phyloP scores from a whole-genome alignment of 2,113 vertebrate species.

The Neodontobutis hainanensis region DNA sequence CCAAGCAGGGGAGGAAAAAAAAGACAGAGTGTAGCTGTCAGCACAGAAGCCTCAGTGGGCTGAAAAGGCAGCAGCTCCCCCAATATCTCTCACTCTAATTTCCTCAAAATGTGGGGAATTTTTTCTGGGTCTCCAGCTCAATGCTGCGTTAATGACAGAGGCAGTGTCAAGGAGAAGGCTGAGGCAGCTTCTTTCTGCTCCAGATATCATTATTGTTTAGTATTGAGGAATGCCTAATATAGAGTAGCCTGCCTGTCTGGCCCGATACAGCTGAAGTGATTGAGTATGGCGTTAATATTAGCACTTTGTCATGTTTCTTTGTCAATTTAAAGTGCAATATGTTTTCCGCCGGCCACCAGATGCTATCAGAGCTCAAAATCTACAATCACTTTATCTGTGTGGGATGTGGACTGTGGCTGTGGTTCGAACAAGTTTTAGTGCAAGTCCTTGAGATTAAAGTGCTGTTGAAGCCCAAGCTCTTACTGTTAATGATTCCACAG shows the following conservation, averaged over 20 bases:
- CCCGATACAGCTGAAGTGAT: conserved; percentile 25
- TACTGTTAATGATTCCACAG: conserved; percentile 27
- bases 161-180: conserved; percentile 44
- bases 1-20: conserved; percentile 49
- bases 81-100: conserved; percentile 69
- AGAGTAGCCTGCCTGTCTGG: neutral
- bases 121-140: conserved; percentile 56
- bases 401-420: neutral
- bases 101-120: conserved; percentile 61
- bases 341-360: conserved; percentile 19
- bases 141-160: conserved; percentile 59
- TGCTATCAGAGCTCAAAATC: neutral
- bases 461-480: conserved; percentile 13
- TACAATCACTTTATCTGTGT: neutral
- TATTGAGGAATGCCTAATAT: conserved; percentile 3
- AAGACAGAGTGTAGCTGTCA: conserved; percentile 74
- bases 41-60: conserved; percentile 61
- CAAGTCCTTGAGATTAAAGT: conserved; percentile 14
- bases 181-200: conserved; percentile 49
- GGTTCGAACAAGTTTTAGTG: conserved; percentile 16
- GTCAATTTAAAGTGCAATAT: conserved; percentile 5
- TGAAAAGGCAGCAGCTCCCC: conserved; percentile 58
- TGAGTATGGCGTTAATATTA: conserved; percentile 16
- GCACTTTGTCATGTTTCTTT: neutral
- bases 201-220: conserved; percentile 46